Percentiles rank a stretch among this genome's conserved stretches.
These are phyloP conservation scores for Molorchus minor DNA, from an alignment of 2,888 invertebrate species.

Conservation along the genomic window DNA sequence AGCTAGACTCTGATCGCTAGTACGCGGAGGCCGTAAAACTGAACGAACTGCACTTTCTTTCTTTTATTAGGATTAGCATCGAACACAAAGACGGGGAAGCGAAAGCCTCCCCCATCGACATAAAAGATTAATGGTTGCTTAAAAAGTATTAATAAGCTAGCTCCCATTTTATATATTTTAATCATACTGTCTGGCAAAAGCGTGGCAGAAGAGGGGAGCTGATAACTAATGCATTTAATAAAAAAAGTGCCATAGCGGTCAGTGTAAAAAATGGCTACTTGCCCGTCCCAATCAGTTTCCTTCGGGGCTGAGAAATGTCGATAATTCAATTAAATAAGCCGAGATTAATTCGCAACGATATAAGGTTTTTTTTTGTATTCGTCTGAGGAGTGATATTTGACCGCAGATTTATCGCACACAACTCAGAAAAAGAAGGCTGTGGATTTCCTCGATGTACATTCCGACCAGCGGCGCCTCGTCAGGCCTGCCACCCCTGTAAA, in stretches of 20 bases:
- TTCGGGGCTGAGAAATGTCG: conserved; percentile 19
- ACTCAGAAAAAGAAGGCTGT: too few species aligned
- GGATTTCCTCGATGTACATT: too few species aligned
- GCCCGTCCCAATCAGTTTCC: conserved; percentile 5
- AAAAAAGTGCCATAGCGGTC: conserved; percentile 18
- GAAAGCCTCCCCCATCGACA: conserved; percentile 4
- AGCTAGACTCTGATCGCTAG: too few species aligned
- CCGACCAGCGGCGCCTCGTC: too few species aligned
- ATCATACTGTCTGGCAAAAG: conserved; percentile 21
- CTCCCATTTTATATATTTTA: conserved; percentile 21
- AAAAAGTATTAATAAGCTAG: conserved; percentile 24
- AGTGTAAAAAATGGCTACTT: conserved; percentile 19
- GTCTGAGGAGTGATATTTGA: conserved; percentile 17
- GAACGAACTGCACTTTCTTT: too few species aligned
- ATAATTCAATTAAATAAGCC: conserved; percentile 33
- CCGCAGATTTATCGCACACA: conserved; percentile 4
- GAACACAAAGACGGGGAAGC: not conserved
- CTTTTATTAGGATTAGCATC: not conserved
- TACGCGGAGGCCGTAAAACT: too few species aligned
- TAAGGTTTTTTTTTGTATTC: conserved; percentile 8
- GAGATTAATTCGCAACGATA: conserved; percentile 17
- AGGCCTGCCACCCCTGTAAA: too few species aligned
- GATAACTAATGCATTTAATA: conserved; percentile 22
- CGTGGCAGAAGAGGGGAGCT: conserved; percentile 8
- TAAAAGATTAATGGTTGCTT: conserved; percentile 27